Evolutionary conservation across 2,797 vertebrate species (phyloP), one percentile per base, ranked within the genome.

Genomic region (Percopsis omiscomaycus): DNA sequence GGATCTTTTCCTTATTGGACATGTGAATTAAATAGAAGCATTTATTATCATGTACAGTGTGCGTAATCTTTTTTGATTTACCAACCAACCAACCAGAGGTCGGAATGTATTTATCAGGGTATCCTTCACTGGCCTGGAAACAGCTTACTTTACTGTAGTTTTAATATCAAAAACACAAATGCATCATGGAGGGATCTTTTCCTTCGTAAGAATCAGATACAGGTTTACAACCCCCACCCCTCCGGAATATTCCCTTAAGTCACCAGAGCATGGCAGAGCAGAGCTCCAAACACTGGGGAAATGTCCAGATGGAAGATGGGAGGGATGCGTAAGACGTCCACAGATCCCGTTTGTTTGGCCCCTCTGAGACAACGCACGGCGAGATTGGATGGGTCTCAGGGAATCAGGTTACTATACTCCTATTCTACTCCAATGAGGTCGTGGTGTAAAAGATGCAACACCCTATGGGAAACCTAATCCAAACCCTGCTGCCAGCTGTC

Each of bases 401-500:
- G 91, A 86, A 78, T 91, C 88, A 53, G 84, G 85, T 92, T 92
- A 87, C 91, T 74, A 83, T 79, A 69, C 53, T 77, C 77, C 84
- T 82, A 82, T 88, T 89, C 86, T 88, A 78, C 77, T 86, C 86
- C 77, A 77, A 71, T 85, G 85, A 73, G 81, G 82, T 68, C 52
- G 60, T 67, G 80, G 83, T 84, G 89, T 89, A 88, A 90, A 90
- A 88, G 89, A 91, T 88, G 86, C 87, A 85, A 66, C 82, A 84
- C 81, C 84, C 83, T 74, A 75, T 79, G 75, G 84, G 90, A 89
- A 91, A 91, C 90, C 87, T 89, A 89, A 91, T 87, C 88, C 87
- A 77, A 69, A 81, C 76, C 82, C 86, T 86, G 79, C 82, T 83
- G 87, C 90, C 90, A 89, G 89, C 90, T 90, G 90, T 89, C 89